Evolutionary conservation across 1,140 invertebrate genomes (phyloP).

Genomic region (Aphelinus certus): DNA sequence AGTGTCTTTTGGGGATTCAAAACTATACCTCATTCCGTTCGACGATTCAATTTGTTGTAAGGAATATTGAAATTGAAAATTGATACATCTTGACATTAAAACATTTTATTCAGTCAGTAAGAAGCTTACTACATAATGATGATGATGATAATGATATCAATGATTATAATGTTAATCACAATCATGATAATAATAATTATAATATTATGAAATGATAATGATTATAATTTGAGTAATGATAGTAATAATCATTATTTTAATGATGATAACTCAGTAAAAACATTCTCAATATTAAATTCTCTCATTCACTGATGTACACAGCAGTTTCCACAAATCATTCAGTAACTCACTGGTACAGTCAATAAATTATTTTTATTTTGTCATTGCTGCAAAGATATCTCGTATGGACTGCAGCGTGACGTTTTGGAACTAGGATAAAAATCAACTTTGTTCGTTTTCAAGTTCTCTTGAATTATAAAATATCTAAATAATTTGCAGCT

Average conservation of each 20-base stretch:
- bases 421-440: conserved; percentile 58
- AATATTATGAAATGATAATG: conserved; percentile 37
- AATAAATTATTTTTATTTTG: conserved; percentile 64
- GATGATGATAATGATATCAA: conserved; percentile 44
- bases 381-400: conserved; percentile 60
- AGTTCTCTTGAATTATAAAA: background rate
- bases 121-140: conserved; percentile 65
- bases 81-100: conserved; percentile 52
- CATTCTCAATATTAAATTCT: conserved; percentile 25
- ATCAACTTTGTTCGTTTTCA: conserved; percentile 32
- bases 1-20: no score
- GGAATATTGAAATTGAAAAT: background rate
- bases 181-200: conserved; percentile 41
- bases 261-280: conserved; percentile 44
- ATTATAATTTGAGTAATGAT: conserved; percentile 34
- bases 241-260: conserved; percentile 43
- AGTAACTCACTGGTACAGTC: conserved; percentile 41
- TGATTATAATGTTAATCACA: conserved; percentile 41
- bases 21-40: no score
- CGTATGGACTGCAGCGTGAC: conserved; percentile 52
- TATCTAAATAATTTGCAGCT: no score
- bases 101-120: conserved; percentile 68
- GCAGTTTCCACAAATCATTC: conserved; percentile 30
- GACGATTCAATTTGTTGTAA: no score
- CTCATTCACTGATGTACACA: conserved; percentile 17